phyloP scores from a whole-genome alignment of 2,797 vertebrate genomes.

The Falco naumanni region DNA sequence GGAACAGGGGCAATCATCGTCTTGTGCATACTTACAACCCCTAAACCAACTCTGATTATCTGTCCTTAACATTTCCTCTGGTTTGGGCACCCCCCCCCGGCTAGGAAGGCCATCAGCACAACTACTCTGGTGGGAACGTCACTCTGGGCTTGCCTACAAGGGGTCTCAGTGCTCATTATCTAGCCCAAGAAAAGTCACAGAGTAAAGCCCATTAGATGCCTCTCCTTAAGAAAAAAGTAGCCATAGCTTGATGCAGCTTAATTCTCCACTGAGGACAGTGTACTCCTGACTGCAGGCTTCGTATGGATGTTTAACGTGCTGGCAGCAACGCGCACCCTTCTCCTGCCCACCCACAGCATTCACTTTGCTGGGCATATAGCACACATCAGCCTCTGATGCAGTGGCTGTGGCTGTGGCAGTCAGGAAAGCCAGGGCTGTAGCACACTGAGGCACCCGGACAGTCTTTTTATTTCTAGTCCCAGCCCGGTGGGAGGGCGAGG shows the following conservation, averaged over 20 bases:
- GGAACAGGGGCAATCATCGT: neutral
- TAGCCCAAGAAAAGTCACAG: neutral
- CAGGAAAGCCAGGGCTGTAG: neutral
- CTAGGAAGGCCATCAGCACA: neutral
- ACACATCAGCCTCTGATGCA: neutral
- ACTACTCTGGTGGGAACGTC: neutral
- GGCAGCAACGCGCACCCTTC: neutral
- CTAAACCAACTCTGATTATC: neutral
- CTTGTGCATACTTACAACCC: neutral
- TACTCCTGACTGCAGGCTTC: neutral
- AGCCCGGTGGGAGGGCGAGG: neutral
- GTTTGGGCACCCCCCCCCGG: neutral
- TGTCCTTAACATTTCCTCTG: neutral
- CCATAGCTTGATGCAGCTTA: neutral
- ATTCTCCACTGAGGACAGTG: neutral
- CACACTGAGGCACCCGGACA: rapidly evolving
- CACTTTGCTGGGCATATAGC: neutral
- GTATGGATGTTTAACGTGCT: neutral
- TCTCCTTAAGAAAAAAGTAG: neutral
- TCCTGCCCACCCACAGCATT: neutral
- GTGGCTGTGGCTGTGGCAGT: neutral
- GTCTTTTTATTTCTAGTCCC: neutral
- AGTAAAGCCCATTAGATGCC: neutral
- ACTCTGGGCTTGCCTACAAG: neutral
- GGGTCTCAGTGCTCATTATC: neutral